phyloP scores from a whole-genome alignment of 2,113 vertebrate species.

The Chionis minor region DNA sequence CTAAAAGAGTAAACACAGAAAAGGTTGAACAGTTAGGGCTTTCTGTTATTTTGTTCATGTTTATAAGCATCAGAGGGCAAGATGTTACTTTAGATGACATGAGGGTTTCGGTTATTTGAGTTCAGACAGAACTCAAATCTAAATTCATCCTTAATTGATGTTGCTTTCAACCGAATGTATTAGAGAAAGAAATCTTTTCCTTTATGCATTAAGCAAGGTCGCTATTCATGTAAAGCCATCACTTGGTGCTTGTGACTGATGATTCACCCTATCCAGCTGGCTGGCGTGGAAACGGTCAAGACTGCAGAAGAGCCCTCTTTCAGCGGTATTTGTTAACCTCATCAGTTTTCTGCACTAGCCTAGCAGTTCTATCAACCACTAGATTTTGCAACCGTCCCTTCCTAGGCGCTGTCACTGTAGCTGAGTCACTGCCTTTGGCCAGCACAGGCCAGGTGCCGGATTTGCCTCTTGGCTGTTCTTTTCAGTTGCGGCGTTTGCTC shows the following conservation, averaged over 20 bases:
- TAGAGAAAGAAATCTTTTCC: neutral
- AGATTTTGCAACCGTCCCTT: neutral
- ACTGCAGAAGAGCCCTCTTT: neutral
- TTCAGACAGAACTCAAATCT: neutral
- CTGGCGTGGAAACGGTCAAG: neutral
- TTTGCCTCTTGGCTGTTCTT: neutral
- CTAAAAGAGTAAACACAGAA: neutral
- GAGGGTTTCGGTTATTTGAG: neutral
- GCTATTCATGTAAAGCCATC: neutral
- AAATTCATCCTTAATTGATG: neutral
- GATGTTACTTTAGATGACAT: neutral
- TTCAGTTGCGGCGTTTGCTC: neutral
- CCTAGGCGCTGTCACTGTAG: neutral
- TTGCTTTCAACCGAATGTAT: neutral
- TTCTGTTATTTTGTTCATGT: neutral
- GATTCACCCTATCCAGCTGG: neutral
- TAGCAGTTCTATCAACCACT: neutral
- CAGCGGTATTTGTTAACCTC: neutral
- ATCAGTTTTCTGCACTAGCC: neutral
- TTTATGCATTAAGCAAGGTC: neutral
- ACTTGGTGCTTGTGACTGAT: neutral
- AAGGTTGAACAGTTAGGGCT: neutral
- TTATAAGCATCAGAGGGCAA: neutral
- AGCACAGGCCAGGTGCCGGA: neutral
- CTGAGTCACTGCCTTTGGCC: slow-evolving; percentile 42